Conservation (phyloP, 2,888 invertebrate species). For the Myathropa florea region DNA sequence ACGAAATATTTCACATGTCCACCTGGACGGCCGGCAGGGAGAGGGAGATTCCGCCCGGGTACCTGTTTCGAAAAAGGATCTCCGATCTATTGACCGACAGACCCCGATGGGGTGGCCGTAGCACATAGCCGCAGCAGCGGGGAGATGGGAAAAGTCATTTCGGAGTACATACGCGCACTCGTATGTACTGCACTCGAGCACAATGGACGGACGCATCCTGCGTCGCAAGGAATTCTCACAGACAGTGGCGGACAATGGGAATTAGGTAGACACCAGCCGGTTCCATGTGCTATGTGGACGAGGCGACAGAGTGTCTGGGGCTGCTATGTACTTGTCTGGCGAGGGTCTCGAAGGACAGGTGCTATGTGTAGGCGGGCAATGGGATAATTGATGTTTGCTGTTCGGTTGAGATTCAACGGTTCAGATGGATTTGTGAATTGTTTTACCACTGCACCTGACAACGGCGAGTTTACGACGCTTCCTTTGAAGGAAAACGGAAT, state of each 20-base stretch:
- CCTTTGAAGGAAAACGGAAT: not conserved
- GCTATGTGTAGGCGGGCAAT: not conserved
- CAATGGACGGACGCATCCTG: not conserved
- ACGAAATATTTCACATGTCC: slow-evolving; percentile 54
- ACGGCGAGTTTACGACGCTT: not conserved
- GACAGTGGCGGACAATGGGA: not conserved
- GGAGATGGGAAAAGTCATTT: not conserved
- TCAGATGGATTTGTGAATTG: not conserved
- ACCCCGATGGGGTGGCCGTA: not conserved
- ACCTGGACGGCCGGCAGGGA: slow-evolving; percentile 49
- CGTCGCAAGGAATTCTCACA: not conserved
- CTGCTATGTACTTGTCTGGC: slow-evolving; percentile 71
- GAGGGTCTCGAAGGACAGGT: slow-evolving; percentile 8
- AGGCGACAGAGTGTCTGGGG: slow-evolving; percentile 77
- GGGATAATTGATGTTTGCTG: not conserved
- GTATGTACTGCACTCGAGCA: not conserved
- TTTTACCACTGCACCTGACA: not conserved
- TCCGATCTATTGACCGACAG: slow-evolving; percentile 35
- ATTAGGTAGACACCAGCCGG: not conserved
- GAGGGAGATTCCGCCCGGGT: slow-evolving; percentile 37
- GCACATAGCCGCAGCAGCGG: not conserved
- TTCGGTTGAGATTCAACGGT: not conserved
- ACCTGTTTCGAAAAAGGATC: slow-evolving; percentile 51
- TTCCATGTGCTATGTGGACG: not conserved
- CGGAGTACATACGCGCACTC: not conserved